Evolutionary conservation across 2,113 vertebrate genomes (phyloP).

Genomic region (Puffinus mauretanicus): DNA sequence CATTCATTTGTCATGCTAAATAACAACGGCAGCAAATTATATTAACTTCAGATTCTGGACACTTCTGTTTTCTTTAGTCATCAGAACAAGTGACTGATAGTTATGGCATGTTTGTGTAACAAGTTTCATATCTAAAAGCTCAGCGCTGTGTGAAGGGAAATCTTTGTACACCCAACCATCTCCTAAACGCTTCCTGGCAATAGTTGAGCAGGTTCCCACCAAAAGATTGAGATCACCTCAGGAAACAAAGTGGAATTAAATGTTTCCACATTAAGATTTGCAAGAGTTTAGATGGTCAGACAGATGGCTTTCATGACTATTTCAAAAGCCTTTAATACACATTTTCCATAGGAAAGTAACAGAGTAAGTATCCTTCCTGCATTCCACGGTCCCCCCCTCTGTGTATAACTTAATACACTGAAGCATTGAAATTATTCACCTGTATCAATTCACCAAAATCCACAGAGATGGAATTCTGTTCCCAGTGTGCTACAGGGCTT

Average conservation of each 20-base stretch:
- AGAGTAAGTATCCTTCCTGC: background rate
- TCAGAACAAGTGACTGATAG: background rate
- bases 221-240: background rate
- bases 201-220: background rate
- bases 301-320: background rate
- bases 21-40: background rate
- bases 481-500: background rate
- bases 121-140: background rate
- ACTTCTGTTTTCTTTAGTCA: background rate
- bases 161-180: background rate
- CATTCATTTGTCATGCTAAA: background rate
- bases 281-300: background rate
- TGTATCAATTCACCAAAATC: background rate
- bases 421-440: background rate
- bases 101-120: background rate
- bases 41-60: background rate
- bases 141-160: background rate
- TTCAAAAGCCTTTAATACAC: background rate
- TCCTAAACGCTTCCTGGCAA: background rate
- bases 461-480: background rate
- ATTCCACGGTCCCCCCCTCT: background rate
- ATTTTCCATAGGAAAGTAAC: background rate
- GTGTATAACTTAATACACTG: background rate
- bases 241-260: slow-evolving; percentile 24
- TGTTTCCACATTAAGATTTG: slow-evolving; percentile 11